phyloP scores from a whole-genome alignment of 2,888 invertebrate species.

The Arrhopalites spinosus region DNA sequence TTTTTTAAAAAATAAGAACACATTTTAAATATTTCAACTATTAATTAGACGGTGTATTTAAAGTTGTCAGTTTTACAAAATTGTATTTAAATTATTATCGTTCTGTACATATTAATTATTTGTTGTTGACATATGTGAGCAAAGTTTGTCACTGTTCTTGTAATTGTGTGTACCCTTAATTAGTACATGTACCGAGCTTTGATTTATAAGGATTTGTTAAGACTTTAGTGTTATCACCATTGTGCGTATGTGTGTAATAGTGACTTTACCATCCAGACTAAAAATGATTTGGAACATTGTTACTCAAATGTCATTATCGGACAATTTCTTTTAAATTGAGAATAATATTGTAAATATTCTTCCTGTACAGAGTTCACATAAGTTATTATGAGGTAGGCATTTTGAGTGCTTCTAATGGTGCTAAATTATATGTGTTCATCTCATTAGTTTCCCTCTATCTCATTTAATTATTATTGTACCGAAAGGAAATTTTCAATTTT shows the following conservation, averaged over 20 bases:
- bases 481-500: neutral
- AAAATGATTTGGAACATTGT: too few relatives aligned
- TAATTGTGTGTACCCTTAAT: too few relatives aligned
- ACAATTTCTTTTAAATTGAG: neutral
- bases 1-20: too few relatives aligned
- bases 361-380: neutral
- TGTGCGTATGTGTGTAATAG: too few relatives aligned
- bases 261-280: too few relatives aligned
- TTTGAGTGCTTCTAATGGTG: neutral
- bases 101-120: neutral
- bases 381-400: neutral
- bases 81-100: neutral
- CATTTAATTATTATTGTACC: neutral
- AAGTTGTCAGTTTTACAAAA: neutral
- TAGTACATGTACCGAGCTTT: too few relatives aligned
- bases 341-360: too few relatives aligned
- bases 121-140: slow-evolving; percentile 5
- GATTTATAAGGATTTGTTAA: too few relatives aligned
- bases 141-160: neutral
- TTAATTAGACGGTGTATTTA: neutral
- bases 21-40: too few relatives aligned
- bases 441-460: neutral
- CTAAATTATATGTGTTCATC: neutral
- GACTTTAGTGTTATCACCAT: too few relatives aligned
- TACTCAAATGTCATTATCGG: neutral